Conservation (phyloP, 2,113 vertebrate species). For the Neomonachus schauinslandi region DNA sequence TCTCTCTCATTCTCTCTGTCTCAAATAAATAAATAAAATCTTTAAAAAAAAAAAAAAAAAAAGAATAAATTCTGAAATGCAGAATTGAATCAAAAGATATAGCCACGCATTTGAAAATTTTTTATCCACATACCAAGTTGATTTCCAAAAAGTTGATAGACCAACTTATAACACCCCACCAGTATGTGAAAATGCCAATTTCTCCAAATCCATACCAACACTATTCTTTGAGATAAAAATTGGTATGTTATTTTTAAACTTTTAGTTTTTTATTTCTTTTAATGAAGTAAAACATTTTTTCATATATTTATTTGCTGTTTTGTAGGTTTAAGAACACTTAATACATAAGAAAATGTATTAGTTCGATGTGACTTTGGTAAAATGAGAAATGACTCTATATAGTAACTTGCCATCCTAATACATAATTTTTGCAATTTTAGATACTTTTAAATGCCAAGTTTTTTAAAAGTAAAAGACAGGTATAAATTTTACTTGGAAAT, state of each 20-base stretch:
- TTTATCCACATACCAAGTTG: background rate
- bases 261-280: conserved; percentile 33
- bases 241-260: background rate
- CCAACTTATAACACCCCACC: background rate
- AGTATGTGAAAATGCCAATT: background rate
- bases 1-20: too few species aligned
- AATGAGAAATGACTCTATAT: conserved; percentile 16
- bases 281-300: conserved; percentile 26
- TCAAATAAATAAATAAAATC: too few species aligned
- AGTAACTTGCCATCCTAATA: background rate
- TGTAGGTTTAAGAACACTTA: conserved; percentile 10
- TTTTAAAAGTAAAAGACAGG: conserved; percentile 21
- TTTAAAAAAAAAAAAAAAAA: too few species aligned
- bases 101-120: background rate
- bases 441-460: conserved; percentile 17
- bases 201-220: background rate
- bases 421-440: conserved; percentile 43
- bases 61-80: conserved; percentile 42
- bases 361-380: conserved; percentile 8
- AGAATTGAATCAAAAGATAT: conserved; percentile 48
- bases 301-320: background rate
- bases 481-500: conserved; percentile 33
- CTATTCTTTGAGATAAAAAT: conserved; percentile 40
- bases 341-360: background rate
- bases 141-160: background rate